Conservation (phyloP, 2,113 vertebrate species). For the Erythrocebus patas region DNA sequence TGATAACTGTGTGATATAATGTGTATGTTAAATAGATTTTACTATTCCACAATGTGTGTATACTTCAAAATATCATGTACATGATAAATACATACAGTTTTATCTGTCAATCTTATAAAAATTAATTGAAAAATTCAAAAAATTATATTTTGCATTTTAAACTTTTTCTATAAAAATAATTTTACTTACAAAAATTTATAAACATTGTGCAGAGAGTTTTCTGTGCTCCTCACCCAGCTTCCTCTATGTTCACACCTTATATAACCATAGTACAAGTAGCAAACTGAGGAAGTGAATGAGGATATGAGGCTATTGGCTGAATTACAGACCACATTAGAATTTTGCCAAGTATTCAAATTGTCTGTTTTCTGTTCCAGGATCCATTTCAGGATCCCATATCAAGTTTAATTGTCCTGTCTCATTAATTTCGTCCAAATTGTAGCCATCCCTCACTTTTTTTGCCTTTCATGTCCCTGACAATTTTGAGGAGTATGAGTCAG, state of each 20-base stretch:
- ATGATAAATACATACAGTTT: background rate
- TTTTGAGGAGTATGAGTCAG: background rate
- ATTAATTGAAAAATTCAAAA: background rate
- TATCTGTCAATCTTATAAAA: background rate
- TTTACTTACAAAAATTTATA: background rate
- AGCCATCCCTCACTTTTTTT: background rate
- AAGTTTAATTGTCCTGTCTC: background rate
- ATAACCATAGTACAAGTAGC: rapidly evolving
- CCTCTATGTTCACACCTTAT: background rate
- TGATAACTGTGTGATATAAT: background rate
- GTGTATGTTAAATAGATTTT: background rate
- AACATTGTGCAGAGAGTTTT: background rate
- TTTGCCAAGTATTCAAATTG: background rate
- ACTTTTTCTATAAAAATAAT: background rate
- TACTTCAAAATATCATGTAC: background rate
- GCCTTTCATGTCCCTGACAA: background rate
- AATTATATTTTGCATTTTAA: background rate
- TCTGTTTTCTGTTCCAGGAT: background rate
- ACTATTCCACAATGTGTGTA: background rate
- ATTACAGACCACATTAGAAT: background rate
- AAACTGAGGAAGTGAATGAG: background rate
- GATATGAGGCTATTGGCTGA: no score
- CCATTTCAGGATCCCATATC: no score
- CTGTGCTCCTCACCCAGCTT: rapidly evolving
- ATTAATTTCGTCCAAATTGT: background rate